Base-by-base conservation (phyloP, 2,888 invertebrate genomes). In the Oeneis ivallda region DNA sequence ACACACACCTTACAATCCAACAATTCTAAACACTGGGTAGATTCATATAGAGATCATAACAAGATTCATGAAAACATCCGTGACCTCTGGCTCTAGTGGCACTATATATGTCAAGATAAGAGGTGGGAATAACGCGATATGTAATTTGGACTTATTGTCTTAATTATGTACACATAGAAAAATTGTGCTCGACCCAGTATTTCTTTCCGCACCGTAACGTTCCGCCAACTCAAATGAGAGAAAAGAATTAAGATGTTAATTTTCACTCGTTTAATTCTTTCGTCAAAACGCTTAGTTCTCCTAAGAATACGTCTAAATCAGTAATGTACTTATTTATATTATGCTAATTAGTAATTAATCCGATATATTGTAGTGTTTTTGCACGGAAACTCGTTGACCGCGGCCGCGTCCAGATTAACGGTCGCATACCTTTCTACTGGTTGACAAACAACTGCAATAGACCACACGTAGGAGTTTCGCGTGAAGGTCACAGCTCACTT, bases 21-120 rank as follows among this genome's bases (percentile, higher is more conserved):
- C 87, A 86, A 87, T 80, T 83, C 76, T 80, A 85, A 83, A 87
- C 92, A 92, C 91, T 91, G 90, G 91, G 90, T 79, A 91, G 91
- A 91, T 91, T 91, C 91, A 82, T 53, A 81, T 85, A 85, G 91
- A 92, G 92, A 91, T 92, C 92, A 91, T 86, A 82, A 85, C 84
- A 86, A 92, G 92, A 92, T 92, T 91, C 92, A 87, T 80, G 80
- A 85, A 80, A 80, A 81, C 78, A 77, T 68, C 77, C 76, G 73
- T 79, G 74, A 81, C 78, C 75, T 73, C 77, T 76, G 76, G 75
- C 74, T 76, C 74, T 75, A 75, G 78, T 79, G 77, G 76, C 77
- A 78, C 76, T 78, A 75, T 76, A 74, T 74, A 75, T 78, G 76
- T 76, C 79, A 76, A 75, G 72, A 76, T 78, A 79, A 77, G 72